Base-by-base conservation (phyloP, 2,888 invertebrate genomes). In the Dynastes tityus region DNA sequence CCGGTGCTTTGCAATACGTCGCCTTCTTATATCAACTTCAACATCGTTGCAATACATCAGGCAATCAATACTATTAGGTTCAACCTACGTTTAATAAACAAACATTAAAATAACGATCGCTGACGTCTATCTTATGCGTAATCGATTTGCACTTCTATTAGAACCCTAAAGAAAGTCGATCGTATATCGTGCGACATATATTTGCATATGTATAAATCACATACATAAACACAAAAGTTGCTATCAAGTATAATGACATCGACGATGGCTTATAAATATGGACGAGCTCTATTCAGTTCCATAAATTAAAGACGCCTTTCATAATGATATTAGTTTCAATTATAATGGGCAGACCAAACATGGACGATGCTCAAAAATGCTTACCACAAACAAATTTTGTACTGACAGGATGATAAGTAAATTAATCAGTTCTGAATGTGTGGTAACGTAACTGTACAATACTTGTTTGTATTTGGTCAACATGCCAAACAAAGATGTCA, bases 321-420 rank as follows among this genome's bases (percentile, higher is more conserved):
- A 73, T 73, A 73, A 73, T 40, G 29, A 73, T 73, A 73, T 73
- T 73, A 73, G 40, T 73, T 73, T 61, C 73, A 73, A 73, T 73
- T 61, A 61, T 73, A 73, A 58, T 73, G 58, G 58, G 55, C 73
- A 58, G 55, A 58, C 40, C 58, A 58, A 58, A 58, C 40, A 40
- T 22, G 73, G 73, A 73, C 73, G 73, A 61, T 73, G 40, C 73
- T 58, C 58, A 73, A 58, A 73, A 73, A 73, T 73, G 27, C n/a
- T 61, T 58, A 73, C 73, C 73, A 40, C 73, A 73, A 73, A 55
- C 58, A 40, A 73, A 73, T 73, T 73, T 58, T 73, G 73, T 73
- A 40, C 58, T 73, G 73, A 73, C 73, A 58, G 27, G 37, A 73
- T 58, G 40, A 58, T 61, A 40, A 37, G 22, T 58, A 73, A 73